Evolutionary conservation across 1,140 invertebrate species (phyloP).

Genomic region (Drosophila sucinea): DNA sequence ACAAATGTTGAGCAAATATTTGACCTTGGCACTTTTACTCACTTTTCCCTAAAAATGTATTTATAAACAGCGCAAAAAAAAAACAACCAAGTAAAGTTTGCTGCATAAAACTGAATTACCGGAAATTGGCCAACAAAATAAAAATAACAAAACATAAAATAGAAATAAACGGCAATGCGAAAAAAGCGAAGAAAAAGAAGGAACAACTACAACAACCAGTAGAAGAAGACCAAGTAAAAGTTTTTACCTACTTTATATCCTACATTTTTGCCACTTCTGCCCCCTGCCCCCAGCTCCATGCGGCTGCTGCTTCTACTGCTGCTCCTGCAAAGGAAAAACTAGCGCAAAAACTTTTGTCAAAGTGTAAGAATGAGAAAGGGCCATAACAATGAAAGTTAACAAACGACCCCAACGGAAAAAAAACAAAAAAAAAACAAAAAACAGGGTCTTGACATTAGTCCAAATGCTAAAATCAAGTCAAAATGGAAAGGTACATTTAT

Average conservation of each 20-base stretch:
- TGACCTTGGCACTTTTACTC: constrained; percentile 2
- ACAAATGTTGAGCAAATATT: constrained; percentile 1
- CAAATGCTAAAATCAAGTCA: constrained; percentile 1
- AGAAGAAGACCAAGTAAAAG: constrained; percentile 38
- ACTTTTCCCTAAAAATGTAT: not conserved
- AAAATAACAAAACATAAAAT: constrained; percentile 31
- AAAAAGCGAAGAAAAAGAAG: constrained; percentile 39
- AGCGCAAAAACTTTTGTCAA: constrained; percentile 64
- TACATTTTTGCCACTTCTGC: not conserved
- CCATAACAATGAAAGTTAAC: constrained; percentile 3
- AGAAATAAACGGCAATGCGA: constrained; percentile 62
- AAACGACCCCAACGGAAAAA: not conserved
- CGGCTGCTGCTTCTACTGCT: constrained; percentile 1
- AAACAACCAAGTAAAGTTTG: constrained; percentile 69
- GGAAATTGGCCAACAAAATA: constrained; percentile 76
- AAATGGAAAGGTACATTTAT: constrained; percentile 5
- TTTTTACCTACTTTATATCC: constrained; percentile 64
- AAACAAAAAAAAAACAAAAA: not conserved
- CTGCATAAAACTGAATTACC: constrained; percentile 81
- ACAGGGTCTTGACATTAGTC: not conserved
- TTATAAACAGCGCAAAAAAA: not conserved
- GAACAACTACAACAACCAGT: constrained; percentile 58
- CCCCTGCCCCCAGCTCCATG: not conserved
- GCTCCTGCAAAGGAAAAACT: constrained; percentile 45
- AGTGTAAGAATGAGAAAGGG: constrained; percentile 27